Evolutionary conservation across 23 tunicate species (phyloP).

Genomic region (Oikopleura vanhoeffeni): DNA sequence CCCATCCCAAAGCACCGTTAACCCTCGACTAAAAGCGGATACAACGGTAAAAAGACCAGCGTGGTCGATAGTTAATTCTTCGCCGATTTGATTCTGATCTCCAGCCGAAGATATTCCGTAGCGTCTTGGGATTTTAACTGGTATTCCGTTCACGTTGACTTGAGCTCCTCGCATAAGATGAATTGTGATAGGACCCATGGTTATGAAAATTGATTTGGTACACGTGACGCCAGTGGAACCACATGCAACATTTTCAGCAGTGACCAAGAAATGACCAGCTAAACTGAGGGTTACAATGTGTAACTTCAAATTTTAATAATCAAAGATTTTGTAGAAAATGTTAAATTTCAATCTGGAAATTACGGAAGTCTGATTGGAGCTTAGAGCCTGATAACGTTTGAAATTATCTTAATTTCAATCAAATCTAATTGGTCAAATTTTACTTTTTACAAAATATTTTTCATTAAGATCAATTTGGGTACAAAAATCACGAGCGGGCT

Average conservation of each 20-base stretch:
- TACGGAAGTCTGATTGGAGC: not conserved
- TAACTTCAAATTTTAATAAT: too few species aligned
- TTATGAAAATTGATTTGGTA: conserved; percentile 43
- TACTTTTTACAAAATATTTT: too few species aligned
- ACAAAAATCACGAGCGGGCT: too few species aligned
- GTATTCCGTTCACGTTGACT: conserved; percentile 33
- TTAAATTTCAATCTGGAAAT: not conserved
- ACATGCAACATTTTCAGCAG: conserved; percentile 42
- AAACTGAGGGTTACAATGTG: conserved; percentile 23
- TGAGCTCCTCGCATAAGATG: conserved; percentile 39
- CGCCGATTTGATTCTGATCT: conserved; percentile 16
- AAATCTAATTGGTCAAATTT: too few species aligned
- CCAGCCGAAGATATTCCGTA: conserved; percentile 22
- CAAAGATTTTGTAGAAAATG: not conserved
- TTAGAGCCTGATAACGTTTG: too few species aligned
- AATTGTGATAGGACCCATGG: conserved; percentile 33
- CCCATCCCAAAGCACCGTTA: conserved; percentile 52
- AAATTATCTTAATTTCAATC: too few species aligned
- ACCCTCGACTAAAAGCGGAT: conserved; percentile 27
- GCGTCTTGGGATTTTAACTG: conserved; percentile 28
- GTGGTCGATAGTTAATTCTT: conserved; percentile 1
- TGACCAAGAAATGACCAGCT: conserved; percentile 21
- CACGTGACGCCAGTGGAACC: conserved; percentile 40
- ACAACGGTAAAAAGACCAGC: conserved; percentile 34
- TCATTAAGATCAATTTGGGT: too few species aligned